Percentiles rank a stretch among this genome's conserved stretches.
These are phyloP conservation scores for Seriola quinqueradiata DNA, from an alignment of 2,113 vertebrate species.

Conservation along the genomic window DNA sequence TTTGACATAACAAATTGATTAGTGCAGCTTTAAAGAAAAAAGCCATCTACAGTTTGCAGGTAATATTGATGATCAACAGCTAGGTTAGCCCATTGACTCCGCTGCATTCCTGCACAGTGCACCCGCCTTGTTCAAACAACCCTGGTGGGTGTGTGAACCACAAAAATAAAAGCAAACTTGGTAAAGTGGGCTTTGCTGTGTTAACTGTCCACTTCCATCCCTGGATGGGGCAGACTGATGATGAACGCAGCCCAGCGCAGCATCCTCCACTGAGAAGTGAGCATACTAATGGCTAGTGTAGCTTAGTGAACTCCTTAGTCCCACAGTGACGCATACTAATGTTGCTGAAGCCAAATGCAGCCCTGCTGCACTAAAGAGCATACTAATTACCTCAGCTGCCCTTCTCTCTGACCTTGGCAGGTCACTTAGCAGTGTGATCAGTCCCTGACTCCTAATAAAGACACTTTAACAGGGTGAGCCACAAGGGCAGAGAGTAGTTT, in stretches of 20 bases:
- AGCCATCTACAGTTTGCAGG: too few species aligned
- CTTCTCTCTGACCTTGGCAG: slow-evolving; percentile 96
- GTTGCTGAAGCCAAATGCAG: slow-evolving; percentile 74
- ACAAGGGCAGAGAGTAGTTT: slow-evolving; percentile 84
- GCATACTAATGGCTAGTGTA: slow-evolving; percentile 68
- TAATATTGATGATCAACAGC: neutral
- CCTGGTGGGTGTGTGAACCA: neutral
- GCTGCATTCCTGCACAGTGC: neutral
- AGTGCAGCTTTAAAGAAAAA: neutral
- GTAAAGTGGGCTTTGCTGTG: neutral
- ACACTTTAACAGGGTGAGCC: slow-evolving; percentile 95
- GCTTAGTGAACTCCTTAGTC: slow-evolving; percentile 57
- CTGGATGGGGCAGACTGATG: slow-evolving; percentile 26
- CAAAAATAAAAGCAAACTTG: neutral
- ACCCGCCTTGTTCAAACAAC: neutral
- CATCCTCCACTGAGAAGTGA: slow-evolving; percentile 45
- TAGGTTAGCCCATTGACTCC: neutral
- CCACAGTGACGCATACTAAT: slow-evolving; percentile 75
- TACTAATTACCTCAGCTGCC: slow-evolving; percentile 96
- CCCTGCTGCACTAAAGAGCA: slow-evolving; percentile 91
- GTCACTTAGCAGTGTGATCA: slow-evolving; percentile 98
- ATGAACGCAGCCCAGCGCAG: slow-evolving; percentile 41
- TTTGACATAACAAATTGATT: neutral
- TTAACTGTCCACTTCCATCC: slow-evolving; percentile 16
- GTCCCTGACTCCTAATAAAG: slow-evolving; percentile 99